Conservation (phyloP, 1,140 invertebrate species). For the Drosophila carrolli region DNA sequence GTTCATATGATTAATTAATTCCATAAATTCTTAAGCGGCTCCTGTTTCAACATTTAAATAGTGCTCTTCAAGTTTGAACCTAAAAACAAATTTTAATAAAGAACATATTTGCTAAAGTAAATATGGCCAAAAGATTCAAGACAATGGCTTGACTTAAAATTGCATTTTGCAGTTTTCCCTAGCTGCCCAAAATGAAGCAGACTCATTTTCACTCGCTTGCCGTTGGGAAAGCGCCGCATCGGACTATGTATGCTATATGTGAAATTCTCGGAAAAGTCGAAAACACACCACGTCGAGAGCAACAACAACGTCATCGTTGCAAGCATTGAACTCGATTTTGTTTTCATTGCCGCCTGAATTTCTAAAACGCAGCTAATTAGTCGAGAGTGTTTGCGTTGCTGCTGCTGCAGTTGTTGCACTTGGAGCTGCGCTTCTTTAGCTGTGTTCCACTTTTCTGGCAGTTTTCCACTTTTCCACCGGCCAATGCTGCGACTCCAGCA, state of each 20-base stretch:
- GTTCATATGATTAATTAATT: too few species aligned
- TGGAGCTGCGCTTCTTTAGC: constrained; percentile 70
- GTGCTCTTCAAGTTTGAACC: too few species aligned
- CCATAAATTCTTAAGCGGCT: too few species aligned
- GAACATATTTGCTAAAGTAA: too few species aligned
- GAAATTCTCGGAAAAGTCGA: constrained; percentile 77
- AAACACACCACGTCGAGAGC: constrained; percentile 35
- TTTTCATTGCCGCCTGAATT: constrained; percentile 82
- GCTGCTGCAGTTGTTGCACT: constrained; percentile 47
- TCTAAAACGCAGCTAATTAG: constrained; percentile 83
- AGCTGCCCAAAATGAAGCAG: constrained; percentile 52
- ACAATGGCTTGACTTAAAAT: neutral
- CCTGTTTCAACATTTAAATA: too few species aligned
- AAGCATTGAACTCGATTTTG: constrained; percentile 83
- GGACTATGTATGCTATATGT: constrained; percentile 49
- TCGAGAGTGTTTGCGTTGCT: constrained; percentile 75
- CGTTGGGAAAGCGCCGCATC: constrained; percentile 60
- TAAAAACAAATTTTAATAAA: neutral
- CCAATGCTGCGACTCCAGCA: constrained; percentile 52
- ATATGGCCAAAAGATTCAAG: neutral
- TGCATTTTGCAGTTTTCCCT: constrained; percentile 45
- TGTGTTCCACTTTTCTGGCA: constrained; percentile 79
- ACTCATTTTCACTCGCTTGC: constrained; percentile 71
- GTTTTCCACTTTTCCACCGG: constrained; percentile 77
- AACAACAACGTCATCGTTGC: constrained; percentile 66